These are phyloP conservation scores for Probosciger aterrimus DNA, from an alignment of 2,113 vertebrate genomes.

Conservation along the genomic window DNA sequence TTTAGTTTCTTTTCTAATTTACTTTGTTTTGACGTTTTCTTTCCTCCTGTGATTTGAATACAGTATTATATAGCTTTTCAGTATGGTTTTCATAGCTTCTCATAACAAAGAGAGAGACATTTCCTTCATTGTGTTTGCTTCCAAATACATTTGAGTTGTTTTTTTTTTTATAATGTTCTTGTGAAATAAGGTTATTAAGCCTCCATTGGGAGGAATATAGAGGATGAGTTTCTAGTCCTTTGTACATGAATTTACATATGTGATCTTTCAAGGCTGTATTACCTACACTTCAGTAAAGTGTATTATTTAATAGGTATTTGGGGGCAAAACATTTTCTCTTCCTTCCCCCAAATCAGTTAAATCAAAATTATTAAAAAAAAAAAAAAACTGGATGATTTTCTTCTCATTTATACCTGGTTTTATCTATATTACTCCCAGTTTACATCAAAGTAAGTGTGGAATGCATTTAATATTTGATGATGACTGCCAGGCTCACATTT, in stretches of 20 bases:
- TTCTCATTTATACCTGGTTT: background rate
- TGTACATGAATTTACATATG: background rate
- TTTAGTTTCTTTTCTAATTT: constrained; percentile 39
- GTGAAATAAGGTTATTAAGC: constrained; percentile 35
- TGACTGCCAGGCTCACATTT: background rate
- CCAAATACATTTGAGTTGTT: constrained; percentile 26
- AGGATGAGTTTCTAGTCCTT: constrained; percentile 1
- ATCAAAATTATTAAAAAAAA: background rate
- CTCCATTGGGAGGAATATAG: constrained; percentile 7
- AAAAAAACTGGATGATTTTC: background rate
- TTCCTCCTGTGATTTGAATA: constrained; percentile 51
- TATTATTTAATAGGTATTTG: background rate
- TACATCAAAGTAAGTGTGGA: background rate
- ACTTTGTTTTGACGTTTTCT: constrained; percentile 11
- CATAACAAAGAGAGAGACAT: background rate
- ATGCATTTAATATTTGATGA: background rate
- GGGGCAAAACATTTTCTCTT: background rate
- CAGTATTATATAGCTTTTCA: constrained; percentile 1
- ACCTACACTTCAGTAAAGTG: background rate
- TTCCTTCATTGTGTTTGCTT: constrained; percentile 35
- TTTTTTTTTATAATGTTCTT: constrained; percentile 5
- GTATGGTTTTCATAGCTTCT: constrained; percentile 12
- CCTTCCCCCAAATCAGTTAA: background rate
- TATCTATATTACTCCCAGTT: background rate
- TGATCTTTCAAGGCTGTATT: background rate